Percentiles rank a stretch among this genome's conserved stretches.
Evolutionary conservation across 2,888 invertebrate genomes (phyloP).

Genomic region (Latheticus oryzae): DNA sequence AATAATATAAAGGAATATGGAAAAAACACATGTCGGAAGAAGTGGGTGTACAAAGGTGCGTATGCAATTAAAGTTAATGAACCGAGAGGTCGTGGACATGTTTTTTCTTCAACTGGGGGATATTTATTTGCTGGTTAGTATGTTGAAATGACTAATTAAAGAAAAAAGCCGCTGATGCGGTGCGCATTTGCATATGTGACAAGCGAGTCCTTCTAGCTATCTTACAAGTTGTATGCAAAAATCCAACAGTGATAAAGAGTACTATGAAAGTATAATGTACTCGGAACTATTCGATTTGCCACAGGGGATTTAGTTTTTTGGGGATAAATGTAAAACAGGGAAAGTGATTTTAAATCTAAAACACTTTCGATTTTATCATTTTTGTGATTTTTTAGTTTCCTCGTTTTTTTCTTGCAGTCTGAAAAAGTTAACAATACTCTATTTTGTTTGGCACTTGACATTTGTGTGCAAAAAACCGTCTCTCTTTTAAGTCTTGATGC

Average conservation of each 20-base stretch:
- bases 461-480: slow-evolving; percentile 2
- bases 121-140: slow-evolving; percentile 14
- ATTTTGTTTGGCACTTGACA: too few relatives aligned
- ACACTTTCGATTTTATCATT: too few relatives aligned
- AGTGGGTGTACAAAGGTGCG: slow-evolving; percentile 30
- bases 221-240: background rate
- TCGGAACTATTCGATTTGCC: too few relatives aligned
- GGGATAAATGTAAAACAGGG: too few relatives aligned
- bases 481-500: slow-evolving; percentile 1
- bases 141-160: slow-evolving; percentile 21
- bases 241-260: too few relatives aligned
- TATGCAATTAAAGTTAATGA: slow-evolving; percentile 35
- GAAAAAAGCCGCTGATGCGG: slow-evolving; percentile 9
- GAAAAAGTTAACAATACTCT: too few relatives aligned
- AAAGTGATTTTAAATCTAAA: too few relatives aligned
- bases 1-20: slow-evolving; percentile 14
- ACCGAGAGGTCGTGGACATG: slow-evolving; percentile 14
- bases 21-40: slow-evolving; percentile 31
- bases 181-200: slow-evolving; percentile 9
- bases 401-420: too few relatives aligned
- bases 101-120: slow-evolving; percentile 2
- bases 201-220: slow-evolving; percentile 9
- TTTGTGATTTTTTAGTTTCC: too few relatives aligned
- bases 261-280: too few relatives aligned
- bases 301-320: too few relatives aligned